These are phyloP conservation scores for Nysson spinosus DNA, from an alignment of 2,888 invertebrate genomes.

Conservation along the genomic window DNA sequence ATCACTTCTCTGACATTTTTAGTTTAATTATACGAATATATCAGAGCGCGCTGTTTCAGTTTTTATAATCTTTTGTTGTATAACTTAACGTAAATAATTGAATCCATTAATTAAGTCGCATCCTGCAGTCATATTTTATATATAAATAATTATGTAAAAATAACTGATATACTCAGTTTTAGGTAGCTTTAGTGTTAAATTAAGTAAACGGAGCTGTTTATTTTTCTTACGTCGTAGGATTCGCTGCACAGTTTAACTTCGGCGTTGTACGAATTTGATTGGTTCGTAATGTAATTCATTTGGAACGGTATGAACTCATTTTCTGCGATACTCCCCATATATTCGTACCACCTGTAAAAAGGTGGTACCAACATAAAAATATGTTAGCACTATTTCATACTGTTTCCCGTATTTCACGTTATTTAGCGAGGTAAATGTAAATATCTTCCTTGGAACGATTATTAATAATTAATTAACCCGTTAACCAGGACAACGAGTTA, in stretches of 20 bases:
- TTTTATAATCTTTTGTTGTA: no score
- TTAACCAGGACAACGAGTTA: no score
- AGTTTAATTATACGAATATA: no score
- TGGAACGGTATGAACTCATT: slow-evolving; percentile 82
- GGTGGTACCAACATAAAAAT: neutral
- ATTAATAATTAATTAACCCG: no score
- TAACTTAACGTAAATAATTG: no score
- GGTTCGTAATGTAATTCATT: slow-evolving; percentile 80
- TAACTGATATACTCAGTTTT: neutral
- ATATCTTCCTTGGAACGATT: no score
- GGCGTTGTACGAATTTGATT: slow-evolving; percentile 33
- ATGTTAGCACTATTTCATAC: neutral
- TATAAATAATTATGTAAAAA: no score
- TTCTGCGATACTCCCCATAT: slow-evolving; percentile 80
- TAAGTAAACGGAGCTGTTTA: neutral
- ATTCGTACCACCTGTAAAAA: slow-evolving; percentile 81
- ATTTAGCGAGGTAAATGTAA: neutral
- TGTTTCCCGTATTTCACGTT: neutral
- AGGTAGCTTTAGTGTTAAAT: neutral
- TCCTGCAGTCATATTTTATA: no score
- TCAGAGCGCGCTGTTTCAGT: no score
- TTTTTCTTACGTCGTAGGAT: slow-evolving; percentile 78
- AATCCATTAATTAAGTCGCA: no score
- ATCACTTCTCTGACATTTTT: neutral
- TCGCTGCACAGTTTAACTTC: slow-evolving; percentile 81